Evolutionary conservation across 2,113 vertebrate genomes (phyloP).

Genomic region (Pleuronectes platessa): DNA sequence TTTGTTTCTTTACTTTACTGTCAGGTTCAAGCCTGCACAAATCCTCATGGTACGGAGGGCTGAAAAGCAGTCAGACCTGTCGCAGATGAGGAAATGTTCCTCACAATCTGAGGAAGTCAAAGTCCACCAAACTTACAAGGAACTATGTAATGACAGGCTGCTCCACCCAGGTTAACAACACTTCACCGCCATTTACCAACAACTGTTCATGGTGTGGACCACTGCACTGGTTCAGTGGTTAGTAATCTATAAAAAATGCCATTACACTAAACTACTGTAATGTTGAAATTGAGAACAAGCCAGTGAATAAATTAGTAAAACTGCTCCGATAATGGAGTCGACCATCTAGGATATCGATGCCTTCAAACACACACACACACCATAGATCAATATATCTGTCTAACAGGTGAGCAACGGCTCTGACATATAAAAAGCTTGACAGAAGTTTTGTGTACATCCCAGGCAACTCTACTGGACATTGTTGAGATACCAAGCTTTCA

Average conservation of each 20-base stretch:
- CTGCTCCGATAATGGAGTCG: not conserved
- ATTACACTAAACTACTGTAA: not conserved
- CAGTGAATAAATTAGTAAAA: not conserved
- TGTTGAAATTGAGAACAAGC: not conserved
- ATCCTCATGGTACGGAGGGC: conserved; percentile 4
- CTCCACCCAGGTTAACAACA: conserved; percentile 1
- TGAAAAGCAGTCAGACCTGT: conserved; percentile 50
- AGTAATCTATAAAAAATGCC: not conserved
- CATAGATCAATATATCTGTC: not conserved
- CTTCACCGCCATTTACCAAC: not conserved
- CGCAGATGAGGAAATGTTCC: not conserved
- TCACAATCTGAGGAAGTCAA: not conserved
- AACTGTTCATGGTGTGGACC: not conserved
- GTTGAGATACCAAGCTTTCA: not conserved
- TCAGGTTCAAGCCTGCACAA: not conserved
- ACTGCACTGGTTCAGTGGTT: not conserved
- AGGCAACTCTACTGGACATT: not conserved
- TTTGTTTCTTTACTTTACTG: not conserved
- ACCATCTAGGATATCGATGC: too few relatives aligned
- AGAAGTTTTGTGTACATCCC: not conserved
- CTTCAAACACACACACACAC: too few relatives aligned
- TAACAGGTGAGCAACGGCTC: not conserved
- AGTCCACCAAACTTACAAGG: conserved; percentile 5
- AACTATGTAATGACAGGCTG: not conserved
- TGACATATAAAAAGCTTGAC: not conserved